Base-by-base conservation (phyloP, 2,888 invertebrate species). In the Cerceris ruficornis region DNA sequence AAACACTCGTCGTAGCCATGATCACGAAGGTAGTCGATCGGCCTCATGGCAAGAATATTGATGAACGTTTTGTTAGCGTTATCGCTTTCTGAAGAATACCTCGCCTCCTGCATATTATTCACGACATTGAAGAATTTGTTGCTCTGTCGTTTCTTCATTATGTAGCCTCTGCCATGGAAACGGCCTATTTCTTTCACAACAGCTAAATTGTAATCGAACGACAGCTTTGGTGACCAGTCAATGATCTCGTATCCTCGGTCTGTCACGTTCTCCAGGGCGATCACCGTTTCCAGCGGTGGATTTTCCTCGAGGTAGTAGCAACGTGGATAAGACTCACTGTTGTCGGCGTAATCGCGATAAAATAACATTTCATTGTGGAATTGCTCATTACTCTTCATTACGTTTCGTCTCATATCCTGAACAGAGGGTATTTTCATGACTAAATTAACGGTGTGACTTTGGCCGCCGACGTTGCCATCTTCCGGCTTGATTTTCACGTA, bases 281-380 rank as follows among this genome's bases (percentile, higher is more conserved):
- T 73, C 0, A 86, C 71, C 0, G 84, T 70, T 4, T 86, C 77
- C 0, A 69, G n/a, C 0, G 49, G 58, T 9, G 80, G 41, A 4
- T 79, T 79, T 0, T 86, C 80, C 0, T 72, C 54, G 0, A 72
- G 7, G 42, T 84, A 81, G 39, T 85, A 77, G 49, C 81, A 85
- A 7, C 59, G 72, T 0, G 90, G 83, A 13, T 80, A 49, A 7
- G 68, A 65, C 0, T 80, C 68, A 41, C 14, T 11, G 0, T 76
- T 70, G 2, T 61, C 14, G 0, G 81, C 77, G 39, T 86, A 86
- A 28, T 61, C 77, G 0, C 77, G 73, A 66, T 91, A 92, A 54
- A 91, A 92, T 0, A 90, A 57, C 11, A 91, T 89, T 76, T 92
- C 91, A 59, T 92, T 92, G 70, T 86, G 77, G 43, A 91, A 91